Percentiles rank a stretch among this genome's conserved stretches.
phyloP scores from a whole-genome alignment of 2,797 vertebrate species.

The Chelonia mydas region DNA sequence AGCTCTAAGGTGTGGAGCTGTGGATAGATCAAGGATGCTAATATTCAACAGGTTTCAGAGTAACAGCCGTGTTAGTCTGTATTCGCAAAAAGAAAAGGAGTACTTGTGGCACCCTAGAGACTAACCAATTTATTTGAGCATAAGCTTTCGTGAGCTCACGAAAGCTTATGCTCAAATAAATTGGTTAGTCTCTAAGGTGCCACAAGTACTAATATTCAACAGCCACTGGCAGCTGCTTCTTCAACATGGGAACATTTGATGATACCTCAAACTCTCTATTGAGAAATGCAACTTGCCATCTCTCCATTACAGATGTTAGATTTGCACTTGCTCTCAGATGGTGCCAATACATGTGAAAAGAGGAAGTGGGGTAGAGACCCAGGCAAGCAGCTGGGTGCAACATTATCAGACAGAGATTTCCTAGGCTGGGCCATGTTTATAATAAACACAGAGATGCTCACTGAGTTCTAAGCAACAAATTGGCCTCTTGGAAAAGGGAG shows the following conservation, averaged over 20 bases:
- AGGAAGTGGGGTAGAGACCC: not conserved
- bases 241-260: not conserved
- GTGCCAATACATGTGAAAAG: not conserved
- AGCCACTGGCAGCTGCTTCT: not conserved
- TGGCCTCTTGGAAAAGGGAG: too few species aligned
- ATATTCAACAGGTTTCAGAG: not conserved
- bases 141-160: too few species aligned
- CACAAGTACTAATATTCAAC: not conserved
- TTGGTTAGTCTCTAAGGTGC: too few species aligned
- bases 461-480: not conserved
- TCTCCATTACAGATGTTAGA: not conserved
- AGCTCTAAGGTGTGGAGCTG: not conserved
- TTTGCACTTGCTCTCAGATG: not conserved
- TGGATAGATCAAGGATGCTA: not conserved
- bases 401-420: not conserved
- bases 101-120: too few species aligned
- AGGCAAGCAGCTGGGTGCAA: not conserved
- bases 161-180: too few species aligned
- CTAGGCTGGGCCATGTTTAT: not conserved
- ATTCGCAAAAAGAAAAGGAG: too few species aligned
- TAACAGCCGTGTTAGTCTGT: too few species aligned
- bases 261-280: not conserved
- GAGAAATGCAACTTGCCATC: not conserved
- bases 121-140: too few species aligned
- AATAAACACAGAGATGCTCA: not conserved